Conservation (phyloP, 2,888 invertebrate genomes). For the Cephonodes hylas region DNA sequence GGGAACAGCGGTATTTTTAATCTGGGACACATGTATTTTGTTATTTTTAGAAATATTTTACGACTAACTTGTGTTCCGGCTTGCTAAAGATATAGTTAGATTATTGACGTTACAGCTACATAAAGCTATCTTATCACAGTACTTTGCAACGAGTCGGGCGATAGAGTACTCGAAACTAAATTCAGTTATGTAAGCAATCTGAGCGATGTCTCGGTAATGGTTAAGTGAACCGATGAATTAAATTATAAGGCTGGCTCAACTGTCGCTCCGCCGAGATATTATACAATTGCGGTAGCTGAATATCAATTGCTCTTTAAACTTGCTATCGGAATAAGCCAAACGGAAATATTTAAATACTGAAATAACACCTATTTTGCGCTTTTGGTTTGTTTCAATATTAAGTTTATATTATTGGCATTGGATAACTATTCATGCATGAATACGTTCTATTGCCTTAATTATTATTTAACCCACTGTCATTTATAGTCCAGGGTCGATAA, state of each 20-base stretch:
- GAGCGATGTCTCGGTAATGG: constrained; percentile 35
- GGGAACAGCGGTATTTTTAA: not conserved
- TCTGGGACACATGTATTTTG: not conserved
- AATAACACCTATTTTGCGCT: not conserved
- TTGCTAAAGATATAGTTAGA: not conserved
- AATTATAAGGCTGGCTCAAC: constrained; percentile 48
- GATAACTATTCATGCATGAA: no score
- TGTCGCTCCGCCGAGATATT: constrained; percentile 45
- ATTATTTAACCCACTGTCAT: no score
- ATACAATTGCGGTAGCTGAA: constrained; percentile 51
- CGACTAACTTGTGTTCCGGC: no score
- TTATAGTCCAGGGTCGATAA: no score
- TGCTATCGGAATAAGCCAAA: constrained; percentile 24
- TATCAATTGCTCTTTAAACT: constrained; percentile 42
- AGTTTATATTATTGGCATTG: no score
- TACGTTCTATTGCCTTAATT: no score
- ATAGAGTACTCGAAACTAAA: constrained; percentile 31
- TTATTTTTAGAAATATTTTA: not conserved
- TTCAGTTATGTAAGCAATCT: constrained; percentile 50
- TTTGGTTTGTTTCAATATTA: not conserved
- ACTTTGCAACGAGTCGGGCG: not conserved
- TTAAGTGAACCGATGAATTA: constrained; percentile 49
- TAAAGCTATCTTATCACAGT: constrained; percentile 5
- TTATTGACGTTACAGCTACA: constrained; percentile 1
- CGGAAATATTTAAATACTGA: not conserved